Conservation (phyloP, 2,113 vertebrate genomes). For the Chloropsis cyanopogon region DNA sequence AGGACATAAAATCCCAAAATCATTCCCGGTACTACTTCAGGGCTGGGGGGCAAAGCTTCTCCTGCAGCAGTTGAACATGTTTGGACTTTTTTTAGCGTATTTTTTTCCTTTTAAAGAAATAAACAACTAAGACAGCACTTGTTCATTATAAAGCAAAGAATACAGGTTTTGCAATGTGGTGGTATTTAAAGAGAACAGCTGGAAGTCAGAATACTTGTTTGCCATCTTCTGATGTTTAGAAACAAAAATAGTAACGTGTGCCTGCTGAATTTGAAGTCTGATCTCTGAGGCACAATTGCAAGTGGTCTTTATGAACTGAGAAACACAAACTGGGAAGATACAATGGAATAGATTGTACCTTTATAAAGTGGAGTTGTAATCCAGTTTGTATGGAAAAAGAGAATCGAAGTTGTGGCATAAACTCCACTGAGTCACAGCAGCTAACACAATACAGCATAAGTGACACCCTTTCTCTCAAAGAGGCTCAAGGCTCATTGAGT, state of each 20-base stretch:
- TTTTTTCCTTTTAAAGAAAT: not conserved
- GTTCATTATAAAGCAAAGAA: not conserved
- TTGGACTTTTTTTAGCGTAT: not conserved
- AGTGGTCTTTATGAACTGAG: not conserved
- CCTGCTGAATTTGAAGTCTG: constrained; percentile 14
- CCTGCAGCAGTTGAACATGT: not conserved
- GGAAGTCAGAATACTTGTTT: not conserved
- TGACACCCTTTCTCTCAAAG: constrained; percentile 60
- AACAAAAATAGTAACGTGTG: not conserved
- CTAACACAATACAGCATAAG: constrained; percentile 50
- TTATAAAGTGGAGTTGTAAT: constrained; percentile 64
- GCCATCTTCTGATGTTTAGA: not conserved
- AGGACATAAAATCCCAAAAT: not conserved
- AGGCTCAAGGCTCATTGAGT: constrained; percentile 59
- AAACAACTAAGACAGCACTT: not conserved
- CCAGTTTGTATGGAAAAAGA: constrained; percentile 64
- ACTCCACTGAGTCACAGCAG: constrained; percentile 42
- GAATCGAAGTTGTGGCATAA: constrained; percentile 59
- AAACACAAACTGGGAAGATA: constrained; percentile 31
- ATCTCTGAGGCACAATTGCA: constrained; percentile 17
- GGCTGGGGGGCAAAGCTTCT: not conserved
- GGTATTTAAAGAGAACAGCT: not conserved
- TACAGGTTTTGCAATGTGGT: not conserved
- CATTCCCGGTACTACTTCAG: not conserved
- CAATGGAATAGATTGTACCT: constrained; percentile 50